These are phyloP conservation scores for Eidolon dupreanum DNA, from an alignment of 2,797 vertebrate genomes.

Conservation along the genomic window DNA sequence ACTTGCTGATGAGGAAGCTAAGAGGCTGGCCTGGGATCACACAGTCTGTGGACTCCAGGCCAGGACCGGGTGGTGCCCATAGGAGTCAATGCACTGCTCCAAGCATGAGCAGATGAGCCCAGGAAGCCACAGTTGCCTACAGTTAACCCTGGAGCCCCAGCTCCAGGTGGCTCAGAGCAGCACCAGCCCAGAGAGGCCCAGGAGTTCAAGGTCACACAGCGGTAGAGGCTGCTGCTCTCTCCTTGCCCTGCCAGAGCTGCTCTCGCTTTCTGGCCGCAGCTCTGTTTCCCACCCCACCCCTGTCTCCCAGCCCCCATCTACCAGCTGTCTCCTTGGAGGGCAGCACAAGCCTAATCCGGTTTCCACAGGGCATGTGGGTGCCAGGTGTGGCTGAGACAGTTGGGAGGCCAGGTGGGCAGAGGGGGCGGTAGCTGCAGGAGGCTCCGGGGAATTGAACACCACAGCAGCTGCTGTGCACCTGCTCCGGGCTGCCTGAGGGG, in stretches of 20 bases:
- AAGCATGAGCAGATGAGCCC: neutral
- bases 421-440: neutral
- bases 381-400: slow-evolving; percentile 36
- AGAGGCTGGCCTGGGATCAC: neutral
- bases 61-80: accelerated
- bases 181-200: neutral
- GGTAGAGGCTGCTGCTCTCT: neutral
- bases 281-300: neutral
- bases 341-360: neutral
- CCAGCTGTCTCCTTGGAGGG: neutral
- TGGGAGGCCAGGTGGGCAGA: slow-evolving; percentile 37
- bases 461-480: slow-evolving; percentile 20
- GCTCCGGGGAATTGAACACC: neutral
- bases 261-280: neutral
- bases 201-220: neutral
- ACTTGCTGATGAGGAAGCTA: neutral
- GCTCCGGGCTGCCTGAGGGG: neutral
- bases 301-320: neutral
- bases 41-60: accelerated
- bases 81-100: neutral
- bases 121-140: neutral
- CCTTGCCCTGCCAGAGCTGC: neutral
- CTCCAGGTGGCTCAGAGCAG: neutral
- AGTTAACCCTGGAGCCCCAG: neutral
- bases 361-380: neutral